Evolutionary conservation across 2,113 vertebrate genomes (phyloP).

Genomic region (Petroica traversi): DNA sequence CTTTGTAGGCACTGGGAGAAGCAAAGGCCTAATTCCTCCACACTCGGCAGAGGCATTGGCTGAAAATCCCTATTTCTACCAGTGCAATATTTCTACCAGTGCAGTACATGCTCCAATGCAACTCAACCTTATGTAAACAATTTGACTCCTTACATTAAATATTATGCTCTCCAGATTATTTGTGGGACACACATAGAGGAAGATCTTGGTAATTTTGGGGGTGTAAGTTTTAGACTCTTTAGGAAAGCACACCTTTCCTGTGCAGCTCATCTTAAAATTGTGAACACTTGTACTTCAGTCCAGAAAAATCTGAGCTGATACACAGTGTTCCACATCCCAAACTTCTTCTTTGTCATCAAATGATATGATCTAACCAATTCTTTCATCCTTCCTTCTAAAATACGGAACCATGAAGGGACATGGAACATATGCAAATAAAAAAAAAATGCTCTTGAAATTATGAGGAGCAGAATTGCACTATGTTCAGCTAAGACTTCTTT

Average conservation of each 20-base stretch:
- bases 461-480: neutral
- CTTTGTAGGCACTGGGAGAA: neutral
- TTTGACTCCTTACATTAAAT: constrained; percentile 36
- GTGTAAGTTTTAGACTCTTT: neutral
- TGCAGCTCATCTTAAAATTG: neutral
- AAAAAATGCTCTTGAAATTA: neutral
- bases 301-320: neutral
- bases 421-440: neutral
- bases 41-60: neutral
- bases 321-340: neutral
- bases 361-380: neutral
- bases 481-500: neutral
- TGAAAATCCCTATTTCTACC: neutral
- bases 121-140: neutral
- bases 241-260: neutral
- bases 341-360: neutral
- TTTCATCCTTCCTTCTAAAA: neutral
- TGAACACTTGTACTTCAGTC: neutral
- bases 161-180: constrained; percentile 37
- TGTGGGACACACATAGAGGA: constrained; percentile 11
- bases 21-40: neutral
- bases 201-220: neutral
- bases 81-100: too few species aligned
- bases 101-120: neutral
- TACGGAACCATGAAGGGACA: neutral